phyloP scores from a whole-genome alignment of 1,140 invertebrate genomes.

The Mizuhopecten yessoensis region DNA sequence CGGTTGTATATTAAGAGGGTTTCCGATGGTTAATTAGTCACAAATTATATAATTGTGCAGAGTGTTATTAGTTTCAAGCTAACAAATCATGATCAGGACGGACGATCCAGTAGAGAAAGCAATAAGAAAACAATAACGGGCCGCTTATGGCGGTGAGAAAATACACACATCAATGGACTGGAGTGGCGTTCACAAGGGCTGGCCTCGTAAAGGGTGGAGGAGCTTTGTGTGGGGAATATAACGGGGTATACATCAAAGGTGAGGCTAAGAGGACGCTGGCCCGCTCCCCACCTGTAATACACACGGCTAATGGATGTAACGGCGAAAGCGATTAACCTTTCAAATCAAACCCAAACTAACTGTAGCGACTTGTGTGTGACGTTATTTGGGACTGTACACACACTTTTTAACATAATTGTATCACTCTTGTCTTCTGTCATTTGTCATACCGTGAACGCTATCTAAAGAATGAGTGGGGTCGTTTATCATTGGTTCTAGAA shows the following conservation, averaged over 20 bases:
- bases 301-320: constrained; percentile 23
- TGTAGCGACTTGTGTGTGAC: neutral
- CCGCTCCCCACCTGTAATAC: neutral
- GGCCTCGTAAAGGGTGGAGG: constrained; percentile 5
- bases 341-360: constrained; percentile 29
- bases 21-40: neutral
- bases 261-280: neutral
- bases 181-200: constrained; percentile 11
- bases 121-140: constrained; percentile 14
- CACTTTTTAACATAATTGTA: neutral
- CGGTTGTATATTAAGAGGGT: neutral
- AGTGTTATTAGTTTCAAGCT: neutral
- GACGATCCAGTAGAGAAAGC: neutral
- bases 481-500: neutral
- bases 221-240: neutral
- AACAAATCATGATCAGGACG: neutral
- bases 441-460: neutral
- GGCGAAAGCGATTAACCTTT: constrained; percentile 3
- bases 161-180: neutral
- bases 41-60: neutral
- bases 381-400: constrained; percentile 2
- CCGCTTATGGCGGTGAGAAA: constrained; percentile 2
- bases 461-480: neutral
- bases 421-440: neutral
- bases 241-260: neutral